A percentile compares a stretch with the other conserved stretches of the same genome.
These are phyloP conservation scores for Strix aluco DNA, from an alignment of 2,113 vertebrate species.

Conservation along the genomic window DNA sequence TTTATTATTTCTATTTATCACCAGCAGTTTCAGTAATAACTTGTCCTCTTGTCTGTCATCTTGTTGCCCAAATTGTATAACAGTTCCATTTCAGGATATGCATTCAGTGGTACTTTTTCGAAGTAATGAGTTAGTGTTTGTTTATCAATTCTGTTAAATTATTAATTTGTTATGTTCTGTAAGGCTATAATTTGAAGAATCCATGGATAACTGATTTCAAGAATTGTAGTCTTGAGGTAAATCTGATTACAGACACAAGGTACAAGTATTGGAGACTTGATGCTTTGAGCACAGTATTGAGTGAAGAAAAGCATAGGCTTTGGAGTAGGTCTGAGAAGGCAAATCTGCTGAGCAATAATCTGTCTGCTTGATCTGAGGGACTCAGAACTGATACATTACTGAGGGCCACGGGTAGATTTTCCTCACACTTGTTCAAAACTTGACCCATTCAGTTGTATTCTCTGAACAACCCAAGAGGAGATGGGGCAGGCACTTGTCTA, in stretches of 20 bases:
- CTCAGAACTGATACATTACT: not conserved
- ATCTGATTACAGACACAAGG: not conserved
- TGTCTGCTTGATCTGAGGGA: not conserved
- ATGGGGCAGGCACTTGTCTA: not conserved
- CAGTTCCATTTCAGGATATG: not conserved
- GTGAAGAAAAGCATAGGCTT: not conserved
- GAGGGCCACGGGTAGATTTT: not conserved
- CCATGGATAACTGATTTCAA: not conserved
- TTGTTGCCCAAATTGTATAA: not conserved
- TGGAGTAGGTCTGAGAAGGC: not conserved
- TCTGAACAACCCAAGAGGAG: not conserved
- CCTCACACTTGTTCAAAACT: not conserved
- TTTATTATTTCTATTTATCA: not conserved
- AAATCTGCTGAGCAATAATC: not conserved
- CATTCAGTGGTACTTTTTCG: not conserved
- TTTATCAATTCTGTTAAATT: not conserved
- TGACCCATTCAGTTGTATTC: not conserved
- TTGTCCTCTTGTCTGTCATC: not conserved
- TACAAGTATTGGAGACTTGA: not conserved
- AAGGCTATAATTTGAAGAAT: not conserved
- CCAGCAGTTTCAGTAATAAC: not conserved
- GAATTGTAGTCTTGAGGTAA: not conserved
- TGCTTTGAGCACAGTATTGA: not conserved
- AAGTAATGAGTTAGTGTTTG: not conserved
- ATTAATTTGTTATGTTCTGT: not conserved